phyloP scores from a whole-genome alignment of 2,797 vertebrate genomes.

The Microctenopoma steveboyesi region DNA sequence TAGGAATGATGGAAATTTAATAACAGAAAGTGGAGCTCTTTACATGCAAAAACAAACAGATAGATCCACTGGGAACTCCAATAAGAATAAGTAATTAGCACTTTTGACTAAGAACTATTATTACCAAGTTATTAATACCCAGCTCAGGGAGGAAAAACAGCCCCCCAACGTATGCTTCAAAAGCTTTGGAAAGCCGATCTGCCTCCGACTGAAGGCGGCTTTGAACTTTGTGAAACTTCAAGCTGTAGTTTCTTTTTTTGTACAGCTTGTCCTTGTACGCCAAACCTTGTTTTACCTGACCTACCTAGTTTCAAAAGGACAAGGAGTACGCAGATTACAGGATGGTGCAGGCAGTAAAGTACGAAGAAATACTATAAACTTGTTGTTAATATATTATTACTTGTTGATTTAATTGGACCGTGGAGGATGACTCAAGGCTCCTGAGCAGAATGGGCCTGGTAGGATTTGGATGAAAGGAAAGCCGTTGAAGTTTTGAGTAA shows the following conservation, averaged over 20 bases:
- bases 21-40: not conserved
- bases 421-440: too few relatives aligned
- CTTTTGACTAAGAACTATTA: not conserved
- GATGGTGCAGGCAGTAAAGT: not conserved
- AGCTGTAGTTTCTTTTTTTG: not conserved
- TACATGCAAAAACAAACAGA: not conserved
- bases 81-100: not conserved
- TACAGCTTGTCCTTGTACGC: slow-evolving; percentile 12
- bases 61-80: not conserved
- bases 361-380: not conserved
- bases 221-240: not conserved
- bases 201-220: not conserved
- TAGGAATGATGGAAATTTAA: not conserved
- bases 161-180: not conserved
- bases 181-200: not conserved
- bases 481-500: too few relatives aligned
- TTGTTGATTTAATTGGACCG: too few relatives aligned
- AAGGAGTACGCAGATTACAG: not conserved
- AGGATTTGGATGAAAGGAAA: too few relatives aligned
- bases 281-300: slow-evolving; percentile 7
- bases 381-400: too few relatives aligned
- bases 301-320: slow-evolving; percentile 2
- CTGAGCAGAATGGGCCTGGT: too few relatives aligned
- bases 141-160: slow-evolving; percentile 1
- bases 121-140: slow-evolving; percentile 6